Percentiles rank a stretch among this genome's conserved stretches.
phyloP scores from a whole-genome alignment of 2,113 vertebrate genomes.

The Sceloporus tristichus region DNA sequence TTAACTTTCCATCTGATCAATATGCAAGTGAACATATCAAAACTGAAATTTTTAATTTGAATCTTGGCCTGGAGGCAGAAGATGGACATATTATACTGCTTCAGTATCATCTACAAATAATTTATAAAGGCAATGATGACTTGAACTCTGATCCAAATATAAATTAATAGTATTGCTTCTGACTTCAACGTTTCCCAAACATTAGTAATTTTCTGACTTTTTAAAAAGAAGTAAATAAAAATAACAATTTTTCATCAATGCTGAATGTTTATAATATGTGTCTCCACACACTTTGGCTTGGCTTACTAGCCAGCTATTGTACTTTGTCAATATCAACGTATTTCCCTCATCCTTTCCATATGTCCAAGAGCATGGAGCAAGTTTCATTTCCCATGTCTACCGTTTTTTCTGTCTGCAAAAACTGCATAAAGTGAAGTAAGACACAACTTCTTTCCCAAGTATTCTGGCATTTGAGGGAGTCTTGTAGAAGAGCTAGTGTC shows the following conservation, averaged over 20 bases:
- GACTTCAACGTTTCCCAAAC: not conserved
- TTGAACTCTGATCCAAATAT: not conserved
- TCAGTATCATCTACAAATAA: not conserved
- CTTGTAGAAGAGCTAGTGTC: not conserved
- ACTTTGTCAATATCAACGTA: not conserved
- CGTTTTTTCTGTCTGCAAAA: not conserved
- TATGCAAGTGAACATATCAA: slow-evolving; percentile 37
- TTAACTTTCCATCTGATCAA: slow-evolving; percentile 78
- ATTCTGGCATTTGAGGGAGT: not conserved
- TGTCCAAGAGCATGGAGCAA: not conserved
- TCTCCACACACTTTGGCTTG: not conserved
- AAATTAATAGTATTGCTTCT: not conserved
- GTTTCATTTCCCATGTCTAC: not conserved
- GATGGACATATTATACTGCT: not conserved
- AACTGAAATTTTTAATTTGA: slow-evolving; percentile 3
- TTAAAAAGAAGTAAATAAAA: not conserved
- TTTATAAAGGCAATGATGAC: not conserved
- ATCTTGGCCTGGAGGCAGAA: not conserved
- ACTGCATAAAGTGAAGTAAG: not conserved
- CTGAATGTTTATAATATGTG: not conserved
- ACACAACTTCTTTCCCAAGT: not conserved
- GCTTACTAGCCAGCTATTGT: not conserved
- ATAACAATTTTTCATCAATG: not conserved
- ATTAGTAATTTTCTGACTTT: not conserved
- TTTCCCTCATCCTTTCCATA: not conserved